Base-by-base conservation (phyloP, 2,888 invertebrate species). In the Agrochola circellaris region DNA sequence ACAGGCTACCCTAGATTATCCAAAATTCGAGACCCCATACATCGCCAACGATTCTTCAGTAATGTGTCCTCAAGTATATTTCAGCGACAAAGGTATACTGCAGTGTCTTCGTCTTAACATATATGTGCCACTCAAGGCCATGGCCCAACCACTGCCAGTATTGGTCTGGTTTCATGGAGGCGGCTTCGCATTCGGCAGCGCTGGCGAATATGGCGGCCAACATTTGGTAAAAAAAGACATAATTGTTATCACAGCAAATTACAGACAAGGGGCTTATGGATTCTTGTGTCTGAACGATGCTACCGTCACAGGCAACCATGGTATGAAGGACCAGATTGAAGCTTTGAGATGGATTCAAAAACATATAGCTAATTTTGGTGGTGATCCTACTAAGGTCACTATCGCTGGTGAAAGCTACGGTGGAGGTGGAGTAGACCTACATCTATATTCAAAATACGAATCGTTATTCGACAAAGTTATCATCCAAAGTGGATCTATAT, bases 101-200 rank as follows among this genome's bases (percentile, higher is more conserved):
- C 91, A 90, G 81, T 93, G 92, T 75, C 89, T 92, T 9, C 87
- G 80, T 8, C 88, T 93, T 1, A 92, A 93, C 72, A 92, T 93
- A 15, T 92, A 90, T 68, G 91, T 91, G 6, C 93, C 93, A 42
- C 87, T 90, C 17, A 69, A 8, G 5, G 88, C 89, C 8, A 87
- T 69, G 3, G 54, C 70, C 20, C 78, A 69, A 87, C 51, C 82
- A 15, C 60, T 92, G 3, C 94, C 96, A 38, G 92, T 96, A 13
- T 85, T 95, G 4, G 93, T 95, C 7, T 95, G 94, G 94, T 94
- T 95, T 80, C 92, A 95, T 38, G 95, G 96, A 38, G 96, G 96
- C 0, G 93, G 92, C 0, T 95, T 95, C 38, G 82, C 86, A 0
- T 87, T 91, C 2, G 95, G 95, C 0, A 93, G 90, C 26, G 92